Percentiles rank a stretch among this genome's conserved stretches.
Conservation (phyloP, 2,113 vertebrate genomes). For the Pseudorasbora parva region DNA sequence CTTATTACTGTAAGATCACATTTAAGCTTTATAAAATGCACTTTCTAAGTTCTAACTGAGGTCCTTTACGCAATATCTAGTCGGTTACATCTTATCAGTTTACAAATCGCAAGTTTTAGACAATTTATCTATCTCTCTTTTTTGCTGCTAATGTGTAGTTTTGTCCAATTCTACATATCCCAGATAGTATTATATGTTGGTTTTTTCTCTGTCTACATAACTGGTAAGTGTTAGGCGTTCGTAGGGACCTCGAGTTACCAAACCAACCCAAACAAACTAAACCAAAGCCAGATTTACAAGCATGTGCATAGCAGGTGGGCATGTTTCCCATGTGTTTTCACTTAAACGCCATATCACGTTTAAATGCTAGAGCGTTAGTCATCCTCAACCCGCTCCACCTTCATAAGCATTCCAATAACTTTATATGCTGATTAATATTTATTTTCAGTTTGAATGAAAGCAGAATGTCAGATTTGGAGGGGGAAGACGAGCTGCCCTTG, state of each 20-base stretch:
- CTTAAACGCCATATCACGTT: constrained; percentile 9
- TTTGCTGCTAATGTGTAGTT: constrained; percentile 54
- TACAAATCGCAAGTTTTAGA: background rate
- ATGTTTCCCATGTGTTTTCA: background rate
- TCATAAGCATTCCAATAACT: constrained; percentile 32
- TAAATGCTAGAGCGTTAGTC: constrained; percentile 20
- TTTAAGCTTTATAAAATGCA: constrained; percentile 61
- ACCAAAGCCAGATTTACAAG: constrained; percentile 76
- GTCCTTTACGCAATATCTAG: constrained; percentile 13
- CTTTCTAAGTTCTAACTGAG: constrained; percentile 51
- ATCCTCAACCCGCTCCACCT: background rate
- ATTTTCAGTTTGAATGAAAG: background rate
- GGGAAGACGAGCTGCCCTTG: background rate
- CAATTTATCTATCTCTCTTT: constrained; percentile 3
- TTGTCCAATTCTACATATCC: constrained; percentile 24
- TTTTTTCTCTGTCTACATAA: background rate
- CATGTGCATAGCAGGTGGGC: constrained; percentile 48
- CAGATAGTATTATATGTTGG: constrained; percentile 42
- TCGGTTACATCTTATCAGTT: background rate
- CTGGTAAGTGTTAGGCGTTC: constrained; percentile 29
- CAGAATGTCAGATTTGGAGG: background rate
- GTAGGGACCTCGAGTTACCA: constrained; percentile 49
- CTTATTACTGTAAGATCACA: constrained; percentile 1
- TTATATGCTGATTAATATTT: background rate
- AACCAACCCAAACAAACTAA: constrained; percentile 58